Percentiles rank a stretch among this genome's conserved stretches.
Conservation (phyloP, 2,113 vertebrate genomes). For the Sapayoa aenigma region DNA sequence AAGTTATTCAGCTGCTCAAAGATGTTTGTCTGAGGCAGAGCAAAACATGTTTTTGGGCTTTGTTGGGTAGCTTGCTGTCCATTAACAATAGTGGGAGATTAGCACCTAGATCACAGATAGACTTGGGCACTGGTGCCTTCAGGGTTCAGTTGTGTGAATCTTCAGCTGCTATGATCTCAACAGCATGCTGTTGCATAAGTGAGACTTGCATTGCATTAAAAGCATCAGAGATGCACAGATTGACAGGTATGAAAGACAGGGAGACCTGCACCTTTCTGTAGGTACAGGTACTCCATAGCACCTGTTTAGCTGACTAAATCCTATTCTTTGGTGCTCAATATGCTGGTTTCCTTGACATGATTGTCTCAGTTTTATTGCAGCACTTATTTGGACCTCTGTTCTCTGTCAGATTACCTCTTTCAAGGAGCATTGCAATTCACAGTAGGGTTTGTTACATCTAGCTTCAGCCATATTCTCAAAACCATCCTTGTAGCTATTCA, state of each 20-base stretch:
- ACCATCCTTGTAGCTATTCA: neutral
- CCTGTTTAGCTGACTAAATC: neutral
- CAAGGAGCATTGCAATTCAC: neutral
- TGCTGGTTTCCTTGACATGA: neutral
- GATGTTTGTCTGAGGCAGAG: accelerated
- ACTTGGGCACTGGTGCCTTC: neutral
- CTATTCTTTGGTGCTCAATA: neutral
- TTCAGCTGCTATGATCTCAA: neutral
- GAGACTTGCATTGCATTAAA: neutral
- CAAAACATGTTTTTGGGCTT: neutral
- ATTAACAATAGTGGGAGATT: neutral
- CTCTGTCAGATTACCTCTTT: neutral
- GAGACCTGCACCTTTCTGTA: neutral
- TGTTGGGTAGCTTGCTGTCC: neutral
- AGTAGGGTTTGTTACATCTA: neutral
- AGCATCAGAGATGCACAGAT: neutral
- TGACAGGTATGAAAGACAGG: neutral
- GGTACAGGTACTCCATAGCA: neutral
- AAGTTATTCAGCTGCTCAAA: neutral
- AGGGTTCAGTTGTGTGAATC: neutral
- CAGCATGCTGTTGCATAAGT: neutral
- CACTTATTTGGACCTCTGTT: neutral
- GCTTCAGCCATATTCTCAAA: neutral
- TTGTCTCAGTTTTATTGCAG: neutral
- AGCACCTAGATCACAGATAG: neutral